Evolutionary conservation across 2,888 invertebrate genomes (phyloP), one percentile per base, ranked within the genome.

Genomic region (Clunio marinus): DNA sequence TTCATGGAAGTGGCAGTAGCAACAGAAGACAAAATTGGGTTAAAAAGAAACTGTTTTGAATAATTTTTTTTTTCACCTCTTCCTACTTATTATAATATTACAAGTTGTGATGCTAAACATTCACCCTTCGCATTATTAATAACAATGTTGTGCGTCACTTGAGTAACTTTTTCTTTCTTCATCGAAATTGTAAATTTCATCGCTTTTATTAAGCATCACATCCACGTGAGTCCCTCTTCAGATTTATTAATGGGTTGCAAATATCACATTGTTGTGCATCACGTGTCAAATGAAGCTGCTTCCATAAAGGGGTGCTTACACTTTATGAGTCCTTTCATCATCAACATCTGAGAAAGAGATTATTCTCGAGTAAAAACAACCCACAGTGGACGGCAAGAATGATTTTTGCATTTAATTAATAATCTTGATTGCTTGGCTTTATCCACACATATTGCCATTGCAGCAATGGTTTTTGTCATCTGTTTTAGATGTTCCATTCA

Each of bases 401-500:
- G n/a, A n/a, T n/a, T n/a, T n/a, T n/a, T n/a, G n/a, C n/a, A n/a
- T n/a, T n/a, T n/a, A n/a, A n/a, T n/a, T n/a, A n/a, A n/a, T n/a
- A n/a, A n/a, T n/a, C n/a, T n/a, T n/a, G n/a, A n/a, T n/a, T n/a
- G n/a, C n/a, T n/a, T n/a, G n/a, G n/a, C n/a, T n/a, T n/a, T n/a
- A n/a, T n/a, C n/a, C n/a, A n/a, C n/a, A n/a, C n/a, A n/a, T n/a
- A n/a, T n/a, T n/a, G n/a, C n/a, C n/a, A n/a, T n/a, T n/a, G n/a
- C n/a, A n/a, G n/a, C 51, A 51, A 13, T 22, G 35, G 7, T 51
- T 8, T 22, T 37, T 37, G 41, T 41, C 62, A 62, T 35, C 37
- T 62, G 62, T 62, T 62, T 20, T 37, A 17, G 24, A 62, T 62
- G 62, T 62, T 35, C 51, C 22, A 20, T 22, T 51, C 51, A 51